phyloP scores from a whole-genome alignment of 2,888 invertebrate genomes.

The Eilema caniola region DNA sequence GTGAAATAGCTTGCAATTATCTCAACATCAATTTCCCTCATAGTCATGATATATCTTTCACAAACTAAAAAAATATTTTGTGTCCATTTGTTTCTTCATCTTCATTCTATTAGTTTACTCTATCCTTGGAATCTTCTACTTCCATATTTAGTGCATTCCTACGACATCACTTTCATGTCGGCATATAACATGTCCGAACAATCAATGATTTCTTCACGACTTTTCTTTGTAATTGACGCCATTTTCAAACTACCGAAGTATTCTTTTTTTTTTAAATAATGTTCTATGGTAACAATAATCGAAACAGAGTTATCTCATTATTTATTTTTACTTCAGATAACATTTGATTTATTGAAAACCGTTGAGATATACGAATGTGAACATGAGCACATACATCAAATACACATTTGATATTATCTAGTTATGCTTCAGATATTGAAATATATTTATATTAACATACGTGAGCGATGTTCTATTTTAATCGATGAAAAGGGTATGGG shows the following conservation, averaged over 20 bases:
- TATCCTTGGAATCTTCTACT: not conserved
- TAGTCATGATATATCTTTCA: not conserved
- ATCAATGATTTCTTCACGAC: not conserved
- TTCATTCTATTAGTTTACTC: not conserved
- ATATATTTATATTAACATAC: not conserved
- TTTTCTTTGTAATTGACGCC: not conserved
- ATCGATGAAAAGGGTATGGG: not conserved
- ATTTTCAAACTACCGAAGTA: not conserved
- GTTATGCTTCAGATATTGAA: not conserved
- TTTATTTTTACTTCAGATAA: conserved; percentile 31
- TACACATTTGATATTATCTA: conserved; percentile 11
- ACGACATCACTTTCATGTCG: no score
- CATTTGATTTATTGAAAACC: conserved; percentile 28
- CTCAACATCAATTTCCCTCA: not conserved
- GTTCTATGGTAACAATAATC: not conserved
- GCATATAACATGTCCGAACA: no score
- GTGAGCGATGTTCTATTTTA: not conserved
- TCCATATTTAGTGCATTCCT: not conserved
- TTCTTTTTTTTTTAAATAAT: not conserved
- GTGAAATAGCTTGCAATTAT: not conserved
- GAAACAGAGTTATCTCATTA: conserved; percentile 5
- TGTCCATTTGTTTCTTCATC: no score
- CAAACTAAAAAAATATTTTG: not conserved
- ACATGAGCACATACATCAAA: not conserved
- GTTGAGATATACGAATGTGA: not conserved